These are phyloP conservation scores for Xerus rutilus DNA, from an alignment of 2,797 vertebrate genomes.

Conservation along the genomic window DNA sequence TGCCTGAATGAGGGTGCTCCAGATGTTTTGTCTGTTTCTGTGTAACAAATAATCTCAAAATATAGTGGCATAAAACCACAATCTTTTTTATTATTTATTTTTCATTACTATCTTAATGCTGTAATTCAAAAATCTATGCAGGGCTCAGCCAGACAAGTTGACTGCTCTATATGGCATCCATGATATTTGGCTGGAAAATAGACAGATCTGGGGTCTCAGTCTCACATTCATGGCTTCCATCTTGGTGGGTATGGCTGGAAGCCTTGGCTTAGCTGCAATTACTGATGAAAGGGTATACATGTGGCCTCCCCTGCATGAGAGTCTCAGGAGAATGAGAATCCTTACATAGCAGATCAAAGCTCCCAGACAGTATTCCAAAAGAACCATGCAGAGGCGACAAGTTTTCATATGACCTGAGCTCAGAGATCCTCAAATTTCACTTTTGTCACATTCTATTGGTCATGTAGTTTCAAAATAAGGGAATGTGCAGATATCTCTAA, in stretches of 20 bases:
- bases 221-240: neutral
- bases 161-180: neutral
- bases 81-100: neutral
- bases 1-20: neutral
- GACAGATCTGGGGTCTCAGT: neutral
- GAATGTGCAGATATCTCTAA: neutral
- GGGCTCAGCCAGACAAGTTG: neutral
- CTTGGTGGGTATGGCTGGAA: neutral
- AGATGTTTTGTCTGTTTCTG: neutral
- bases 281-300: neutral
- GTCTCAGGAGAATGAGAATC: neutral
- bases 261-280: neutral
- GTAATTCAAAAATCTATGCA: neutral
- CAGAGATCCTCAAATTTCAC: slow-evolving; percentile 11
- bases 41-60: neutral
- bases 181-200: neutral
- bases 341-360: neutral
- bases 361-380: neutral
- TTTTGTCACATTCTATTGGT: neutral
- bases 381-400: neutral
- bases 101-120: neutral
- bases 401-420: neutral
- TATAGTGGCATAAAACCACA: neutral
- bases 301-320: neutral
- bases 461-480: neutral